Conservation (phyloP, 2,113 vertebrate species). For the Rousettus leschenaultii region DNA sequence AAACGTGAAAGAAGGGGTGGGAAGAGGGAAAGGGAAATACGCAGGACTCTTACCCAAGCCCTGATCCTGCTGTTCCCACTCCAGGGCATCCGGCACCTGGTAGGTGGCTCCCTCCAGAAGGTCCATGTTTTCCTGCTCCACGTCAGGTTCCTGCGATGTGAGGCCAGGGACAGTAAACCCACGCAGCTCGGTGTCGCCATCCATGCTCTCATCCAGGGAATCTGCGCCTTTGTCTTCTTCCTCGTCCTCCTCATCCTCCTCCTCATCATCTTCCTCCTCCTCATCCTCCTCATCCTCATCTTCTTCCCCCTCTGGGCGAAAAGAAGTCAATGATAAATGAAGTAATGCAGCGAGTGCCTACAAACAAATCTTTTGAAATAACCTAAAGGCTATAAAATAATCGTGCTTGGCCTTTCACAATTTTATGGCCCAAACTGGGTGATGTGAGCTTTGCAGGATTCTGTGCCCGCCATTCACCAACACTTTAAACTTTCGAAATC, state of each 20-base stretch:
- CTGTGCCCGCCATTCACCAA: background rate
- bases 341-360: background rate
- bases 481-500: background rate
- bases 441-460: background rate
- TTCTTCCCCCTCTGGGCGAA: constrained; percentile 81
- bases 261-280: constrained; percentile 87
- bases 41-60: constrained; percentile 89
- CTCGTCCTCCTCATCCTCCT: constrained; percentile 90
- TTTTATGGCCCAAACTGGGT: background rate
- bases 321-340: constrained; percentile 49
- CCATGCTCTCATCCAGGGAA: constrained; percentile 87
- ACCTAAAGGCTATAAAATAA: background rate
- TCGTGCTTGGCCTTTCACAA: background rate
- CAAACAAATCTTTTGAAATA: background rate
- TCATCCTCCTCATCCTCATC: constrained; percentile 91
- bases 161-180: constrained; percentile 83
- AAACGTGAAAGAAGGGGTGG: background rate
- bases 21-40: too few relatives aligned
- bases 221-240: constrained; percentile 91
- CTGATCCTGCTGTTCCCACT: constrained; percentile 96
- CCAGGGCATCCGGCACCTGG: constrained; percentile 87
- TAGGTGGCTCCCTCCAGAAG: constrained; percentile 83
- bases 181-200: constrained; percentile 85
- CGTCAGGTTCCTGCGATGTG: constrained; percentile 86
- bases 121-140: constrained; percentile 70